Evolutionary conservation across 2,113 vertebrate genomes (phyloP).

Genomic region (Baryphthengus martii): DNA sequence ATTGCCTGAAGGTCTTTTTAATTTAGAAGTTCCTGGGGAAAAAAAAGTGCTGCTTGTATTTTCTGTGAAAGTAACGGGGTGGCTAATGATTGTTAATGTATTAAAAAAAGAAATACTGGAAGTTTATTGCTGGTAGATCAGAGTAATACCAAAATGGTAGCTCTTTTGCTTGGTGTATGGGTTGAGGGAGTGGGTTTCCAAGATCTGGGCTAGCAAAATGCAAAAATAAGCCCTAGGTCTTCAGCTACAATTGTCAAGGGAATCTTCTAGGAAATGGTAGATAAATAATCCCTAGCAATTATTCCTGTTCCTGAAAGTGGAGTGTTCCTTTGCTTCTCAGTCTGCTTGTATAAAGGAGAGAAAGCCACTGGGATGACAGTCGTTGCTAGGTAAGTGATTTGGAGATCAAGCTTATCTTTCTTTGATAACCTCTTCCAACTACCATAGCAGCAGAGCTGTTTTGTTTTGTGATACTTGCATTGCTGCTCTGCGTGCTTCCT

Average conservation of each 20-base stretch:
- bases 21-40: conserved; percentile 2
- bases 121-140: not conserved
- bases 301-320: not conserved
- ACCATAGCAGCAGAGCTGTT: not conserved
- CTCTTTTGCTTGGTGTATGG: not conserved
- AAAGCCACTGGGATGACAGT: not conserved
- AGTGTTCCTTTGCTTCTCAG: not conserved
- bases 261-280: not conserved
- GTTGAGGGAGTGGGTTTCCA: not conserved
- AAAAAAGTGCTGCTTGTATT: conserved; percentile 31
- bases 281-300: not conserved
- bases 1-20: conserved; percentile 17
- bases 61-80: conserved; percentile 24
- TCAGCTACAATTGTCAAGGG: not conserved
- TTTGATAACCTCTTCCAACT: not conserved
- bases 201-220: not conserved
- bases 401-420: not conserved
- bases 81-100: not conserved
- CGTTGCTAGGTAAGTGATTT: not conserved
- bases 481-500: not conserved
- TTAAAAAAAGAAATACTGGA: not conserved
- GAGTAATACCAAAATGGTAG: not conserved
- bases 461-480: not conserved
- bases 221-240: not conserved
- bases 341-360: not conserved